Evolutionary conservation across 92 coral and sea anemone genomes (phyloP).

Genomic region (Porites rus): DNA sequence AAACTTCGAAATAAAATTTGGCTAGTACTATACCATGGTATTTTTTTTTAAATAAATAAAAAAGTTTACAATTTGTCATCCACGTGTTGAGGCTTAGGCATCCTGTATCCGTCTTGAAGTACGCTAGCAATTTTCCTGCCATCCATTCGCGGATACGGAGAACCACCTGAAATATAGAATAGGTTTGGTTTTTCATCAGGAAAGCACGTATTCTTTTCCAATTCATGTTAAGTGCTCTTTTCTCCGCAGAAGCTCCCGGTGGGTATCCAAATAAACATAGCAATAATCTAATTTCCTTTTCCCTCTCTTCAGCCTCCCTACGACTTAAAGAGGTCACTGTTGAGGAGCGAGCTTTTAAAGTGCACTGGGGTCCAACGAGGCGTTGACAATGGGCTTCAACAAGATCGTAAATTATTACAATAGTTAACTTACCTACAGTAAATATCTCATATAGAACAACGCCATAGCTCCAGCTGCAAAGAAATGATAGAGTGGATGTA

Average conservation of each 20-base stretch:
- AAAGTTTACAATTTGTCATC: not conserved
- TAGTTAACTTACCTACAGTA: not conserved
- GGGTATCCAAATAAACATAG: no score
- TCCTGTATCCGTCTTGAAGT: constrained; percentile 12
- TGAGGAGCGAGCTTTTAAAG: no score
- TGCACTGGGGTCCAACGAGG: no score
- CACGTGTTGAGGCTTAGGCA: constrained; percentile 20
- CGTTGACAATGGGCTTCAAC: no score
- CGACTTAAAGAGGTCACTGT: no score
- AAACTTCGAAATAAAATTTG: no score
- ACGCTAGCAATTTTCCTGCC: not conserved
- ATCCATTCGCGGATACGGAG: constrained; percentile 19
- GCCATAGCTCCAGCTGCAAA: not conserved
- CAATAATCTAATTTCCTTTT: no score
- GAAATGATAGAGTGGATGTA: not conserved
- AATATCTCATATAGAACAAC: not conserved
- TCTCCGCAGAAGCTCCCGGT: no score
- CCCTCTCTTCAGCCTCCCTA: no score
- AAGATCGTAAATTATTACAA: not conserved
- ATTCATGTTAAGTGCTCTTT: no score
- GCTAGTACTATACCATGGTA: no score
- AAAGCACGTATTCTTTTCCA: not conserved
- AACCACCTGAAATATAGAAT: not conserved
- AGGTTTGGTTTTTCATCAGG: not conserved
- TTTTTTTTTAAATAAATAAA: not conserved